These are phyloP conservation scores for Mellivora capensis DNA, from an alignment of 2,113 vertebrate genomes.

Conservation along the genomic window DNA sequence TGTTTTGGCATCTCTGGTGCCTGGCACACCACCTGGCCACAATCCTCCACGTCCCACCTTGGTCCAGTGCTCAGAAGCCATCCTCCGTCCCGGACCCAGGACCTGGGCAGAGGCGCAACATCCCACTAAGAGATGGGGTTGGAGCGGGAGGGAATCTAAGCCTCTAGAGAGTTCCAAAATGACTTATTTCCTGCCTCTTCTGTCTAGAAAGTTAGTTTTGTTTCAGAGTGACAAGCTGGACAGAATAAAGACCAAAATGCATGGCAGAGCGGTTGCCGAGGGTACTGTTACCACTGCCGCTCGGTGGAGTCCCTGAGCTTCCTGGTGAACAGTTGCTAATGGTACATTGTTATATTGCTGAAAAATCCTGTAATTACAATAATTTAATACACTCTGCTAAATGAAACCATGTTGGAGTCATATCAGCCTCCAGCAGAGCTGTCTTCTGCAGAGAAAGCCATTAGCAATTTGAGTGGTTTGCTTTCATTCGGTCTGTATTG, in stretches of 20 bases:
- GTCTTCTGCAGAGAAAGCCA: background rate
- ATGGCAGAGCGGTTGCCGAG: rapidly evolving
- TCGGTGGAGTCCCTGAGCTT: background rate
- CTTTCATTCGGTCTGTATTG: background rate
- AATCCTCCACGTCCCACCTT: background rate
- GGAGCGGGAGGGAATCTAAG: background rate
- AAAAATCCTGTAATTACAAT: background rate
- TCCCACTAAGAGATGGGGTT: background rate
- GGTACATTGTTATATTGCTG: background rate
- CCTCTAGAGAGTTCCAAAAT: background rate
- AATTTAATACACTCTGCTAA: background rate
- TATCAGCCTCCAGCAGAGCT: background rate
- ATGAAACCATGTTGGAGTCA: no score
- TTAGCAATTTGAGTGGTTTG: background rate
- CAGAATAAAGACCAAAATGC: background rate
- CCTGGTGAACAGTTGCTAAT: background rate
- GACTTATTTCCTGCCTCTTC: background rate
- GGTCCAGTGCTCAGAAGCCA: rapidly evolving
- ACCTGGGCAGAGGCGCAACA: background rate
- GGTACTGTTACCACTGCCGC: rapidly evolving
- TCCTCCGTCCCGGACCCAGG: background rate
- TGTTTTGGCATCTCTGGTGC: background rate
- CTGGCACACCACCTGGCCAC: background rate
- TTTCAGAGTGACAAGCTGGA: background rate
- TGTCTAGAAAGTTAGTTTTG: background rate